A percentile compares a stretch with the other conserved stretches of the same genome.
phyloP scores from a whole-genome alignment of 2,888 invertebrate genomes.

The Pollenia amentaria region DNA sequence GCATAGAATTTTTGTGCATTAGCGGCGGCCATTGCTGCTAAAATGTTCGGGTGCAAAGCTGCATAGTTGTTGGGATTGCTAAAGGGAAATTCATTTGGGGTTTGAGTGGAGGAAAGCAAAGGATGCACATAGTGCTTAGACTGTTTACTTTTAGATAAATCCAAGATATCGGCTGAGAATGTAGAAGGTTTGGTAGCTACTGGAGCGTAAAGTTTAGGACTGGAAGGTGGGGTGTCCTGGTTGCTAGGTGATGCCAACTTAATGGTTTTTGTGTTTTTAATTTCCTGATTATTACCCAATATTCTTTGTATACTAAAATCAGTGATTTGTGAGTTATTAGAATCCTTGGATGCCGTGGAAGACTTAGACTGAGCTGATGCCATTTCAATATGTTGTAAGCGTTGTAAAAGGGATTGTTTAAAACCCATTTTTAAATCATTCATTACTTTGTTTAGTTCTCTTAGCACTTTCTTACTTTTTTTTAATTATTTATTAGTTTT shows the following conservation, averaged over 20 bases:
- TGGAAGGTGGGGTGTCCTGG: slow-evolving; percentile 64
- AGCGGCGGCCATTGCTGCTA: slow-evolving; percentile 79
- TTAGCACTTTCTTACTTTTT: neutral
- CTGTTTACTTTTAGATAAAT: slow-evolving; percentile 80
- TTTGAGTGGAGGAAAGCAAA: slow-evolving; percentile 47
- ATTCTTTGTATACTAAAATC: slow-evolving; percentile 84
- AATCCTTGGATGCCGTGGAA: slow-evolving; percentile 39
- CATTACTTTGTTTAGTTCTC: slow-evolving; percentile 76
- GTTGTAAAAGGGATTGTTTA: slow-evolving; percentile 83
- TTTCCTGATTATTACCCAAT: slow-evolving; percentile 59
- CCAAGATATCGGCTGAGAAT: slow-evolving; percentile 72
- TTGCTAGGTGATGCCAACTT: neutral
- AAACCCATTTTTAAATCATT: slow-evolving; percentile 82
- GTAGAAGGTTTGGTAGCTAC: slow-evolving; percentile 52
- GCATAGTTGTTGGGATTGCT: slow-evolving; percentile 37
- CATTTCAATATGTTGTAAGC: slow-evolving; percentile 80
- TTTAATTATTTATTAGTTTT: slow-evolving; percentile 34
- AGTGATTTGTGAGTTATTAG: slow-evolving; percentile 77
- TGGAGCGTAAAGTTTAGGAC: slow-evolving; percentile 64
- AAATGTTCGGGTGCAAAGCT: slow-evolving; percentile 77
- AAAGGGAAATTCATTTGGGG: slow-evolving; percentile 42
- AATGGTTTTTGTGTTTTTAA: neutral
- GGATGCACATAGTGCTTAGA: slow-evolving; percentile 51
- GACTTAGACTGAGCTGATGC: slow-evolving; percentile 70
- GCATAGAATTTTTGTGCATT: slow-evolving; percentile 82